Base-by-base conservation (phyloP, 2,888 invertebrate species). In the Argynnis bischoffii region DNA sequence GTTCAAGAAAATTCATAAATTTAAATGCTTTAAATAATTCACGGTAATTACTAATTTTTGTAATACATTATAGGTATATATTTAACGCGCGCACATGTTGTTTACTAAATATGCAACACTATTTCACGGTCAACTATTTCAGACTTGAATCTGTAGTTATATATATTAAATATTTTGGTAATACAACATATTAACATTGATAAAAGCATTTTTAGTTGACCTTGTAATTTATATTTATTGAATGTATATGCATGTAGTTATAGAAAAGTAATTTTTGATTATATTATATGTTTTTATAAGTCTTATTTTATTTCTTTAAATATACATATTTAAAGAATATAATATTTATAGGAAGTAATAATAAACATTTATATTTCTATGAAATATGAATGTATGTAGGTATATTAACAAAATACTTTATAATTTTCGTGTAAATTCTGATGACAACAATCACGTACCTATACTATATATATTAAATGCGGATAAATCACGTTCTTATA, bases 111-210 rank as follows among this genome's bases (percentile, higher is more conserved):
- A 21, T 21, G 15, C 63, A 41, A 54, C n/a, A 63, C 46, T 26
- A 18, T 63, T 63, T 47, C 63, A 54, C 54, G 54, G 63, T n/a
- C 63, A 54, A 54, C 63, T 18, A 18, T 18, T 18, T 18, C 2
- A 13, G 54, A 21, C 31, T 63, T 53, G 41, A 54, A 31, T 51
- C 31, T 51, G 14, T 50, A 6, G n/a, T n/a, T 14, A 14, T 26
- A 18, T 11, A 50, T 60, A 61, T 31, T 6, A 18, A 51, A 51
- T 51, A 41, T 18, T 8, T 16, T 6, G n/a, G 13, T 63, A 54
- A 16, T 26, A 46, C 54, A 54, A 54, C 11, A 2, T 55, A 8
- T 41, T 13, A 35, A 35, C 18, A 50, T 51, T 53, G 31, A 41
- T 51, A 14, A 6, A 50, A 11, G 2, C 14, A 15, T 14, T 35